Conservation (phyloP, 2,113 vertebrate genomes). For the Leptosomus discolor region DNA sequence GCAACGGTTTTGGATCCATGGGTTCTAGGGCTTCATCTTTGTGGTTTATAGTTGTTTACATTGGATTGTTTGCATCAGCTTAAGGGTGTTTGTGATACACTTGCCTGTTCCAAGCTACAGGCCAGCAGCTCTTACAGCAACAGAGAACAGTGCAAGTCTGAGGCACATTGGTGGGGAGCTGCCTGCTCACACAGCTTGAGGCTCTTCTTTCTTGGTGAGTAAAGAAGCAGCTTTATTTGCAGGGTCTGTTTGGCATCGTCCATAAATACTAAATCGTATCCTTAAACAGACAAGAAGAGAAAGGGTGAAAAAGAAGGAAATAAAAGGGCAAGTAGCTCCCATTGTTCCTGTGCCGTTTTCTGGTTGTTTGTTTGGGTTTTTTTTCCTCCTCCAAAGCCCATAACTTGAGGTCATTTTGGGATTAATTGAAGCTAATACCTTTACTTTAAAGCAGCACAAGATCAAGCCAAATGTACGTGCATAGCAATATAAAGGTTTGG, state of each 20-base stretch:
- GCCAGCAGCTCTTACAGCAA: neutral
- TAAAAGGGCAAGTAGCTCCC: neutral
- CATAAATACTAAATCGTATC: neutral
- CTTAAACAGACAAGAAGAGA: neutral
- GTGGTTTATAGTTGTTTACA: neutral
- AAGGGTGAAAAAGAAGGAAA: neutral
- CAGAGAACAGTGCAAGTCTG: neutral
- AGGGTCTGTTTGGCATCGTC: neutral
- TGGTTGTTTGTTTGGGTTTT: neutral
- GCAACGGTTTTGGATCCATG: neutral
- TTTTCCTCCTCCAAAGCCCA: neutral
- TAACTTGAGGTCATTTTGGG: constrained; percentile 28
- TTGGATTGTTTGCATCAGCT: neutral
- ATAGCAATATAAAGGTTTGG: constrained; percentile 48
- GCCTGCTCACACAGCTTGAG: fast-evolving
- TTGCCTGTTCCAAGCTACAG: fast-evolving
- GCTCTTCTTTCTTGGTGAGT: neutral
- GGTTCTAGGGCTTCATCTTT: neutral
- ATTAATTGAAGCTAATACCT: constrained; percentile 51
- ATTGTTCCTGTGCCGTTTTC: neutral
- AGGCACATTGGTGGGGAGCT: neutral
- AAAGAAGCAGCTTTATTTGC: neutral
- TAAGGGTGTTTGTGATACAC: neutral
- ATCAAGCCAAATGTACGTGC: constrained; percentile 29
- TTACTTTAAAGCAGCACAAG: constrained; percentile 39